Base-by-base conservation (phyloP, 2,113 vertebrate genomes). In the Emydura subglobosa region DNA sequence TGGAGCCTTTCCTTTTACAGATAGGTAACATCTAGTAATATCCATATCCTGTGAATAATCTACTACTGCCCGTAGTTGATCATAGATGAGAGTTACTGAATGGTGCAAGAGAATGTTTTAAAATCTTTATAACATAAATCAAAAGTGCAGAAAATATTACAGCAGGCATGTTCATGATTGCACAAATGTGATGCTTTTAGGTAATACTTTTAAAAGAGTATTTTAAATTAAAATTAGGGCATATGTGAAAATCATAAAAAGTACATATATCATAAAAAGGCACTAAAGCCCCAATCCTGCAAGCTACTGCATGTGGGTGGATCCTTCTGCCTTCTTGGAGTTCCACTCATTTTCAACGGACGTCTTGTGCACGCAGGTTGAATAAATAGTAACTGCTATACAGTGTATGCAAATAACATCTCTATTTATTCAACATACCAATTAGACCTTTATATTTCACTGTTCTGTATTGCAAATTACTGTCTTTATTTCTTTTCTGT, bases 21-120 rank as follows among this genome's bases (percentile, higher is more conserved):
- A 80, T 4, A 22, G 14, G 24, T 10, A 6, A 86, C 8, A 92
- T 91, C 85, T 27, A 31, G 25, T 93, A 82, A 59, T 93, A n/a
- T 91, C 1, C 83, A 25, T 57, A 10, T 91, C 16, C 85, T 95
- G 44, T 50, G 61, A 79, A 53, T 74, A 82, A 17, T 29, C 79
- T 57, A 68, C 72, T 93, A 53, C 29, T 95, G 94, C 49, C 42
- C 31, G 65, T 85, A 54, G 53, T 91, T 84, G 44, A 86, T 92
- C 85, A 13, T 83, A 83, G 42, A 14, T 86, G 88, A 90, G 76
- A 91, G 78, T 82, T 83, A 80, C 79, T 59, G 24, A 51, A n/a
- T 65, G 44, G 84, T 87, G 85, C 72, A 79, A 55, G 86, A 94
- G n/a, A 51, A 27, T 74, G 10, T 91, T 21, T 2, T 87, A 90